Evolutionary conservation across 2,888 invertebrate species (phyloP).

Genomic region (Leptopilina drosophilae): DNA sequence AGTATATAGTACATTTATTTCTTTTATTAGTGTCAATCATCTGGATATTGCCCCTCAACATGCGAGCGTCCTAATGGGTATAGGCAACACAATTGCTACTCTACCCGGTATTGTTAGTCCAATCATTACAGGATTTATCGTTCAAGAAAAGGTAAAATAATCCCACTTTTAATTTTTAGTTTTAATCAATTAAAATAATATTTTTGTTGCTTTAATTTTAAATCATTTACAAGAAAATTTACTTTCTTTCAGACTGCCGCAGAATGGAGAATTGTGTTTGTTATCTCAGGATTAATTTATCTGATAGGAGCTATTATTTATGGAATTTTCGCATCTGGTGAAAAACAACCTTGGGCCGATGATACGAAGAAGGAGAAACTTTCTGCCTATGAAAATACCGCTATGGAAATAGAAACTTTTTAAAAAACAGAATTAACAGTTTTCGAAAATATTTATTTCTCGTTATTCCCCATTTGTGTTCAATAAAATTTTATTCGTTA

Average conservation of each 20-base stretch:
- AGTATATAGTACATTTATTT: background rate
- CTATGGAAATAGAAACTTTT: conserved; percentile 67
- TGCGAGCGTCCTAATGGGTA: conserved; percentile 94
- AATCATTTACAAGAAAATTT: conserved; percentile 8
- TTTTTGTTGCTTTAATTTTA: too few species aligned
- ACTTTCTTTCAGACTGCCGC: conserved; percentile 80
- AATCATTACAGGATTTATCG: conserved; percentile 87
- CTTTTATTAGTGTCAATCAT: conserved; percentile 84
- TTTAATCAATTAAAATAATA: too few species aligned
- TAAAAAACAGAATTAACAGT: conserved; percentile 49
- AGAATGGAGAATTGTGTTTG: conserved; percentile 93
- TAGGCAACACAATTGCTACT: conserved; percentile 94
- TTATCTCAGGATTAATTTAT: conserved; percentile 90
- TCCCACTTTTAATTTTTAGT: too few species aligned
- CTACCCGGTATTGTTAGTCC: conserved; percentile 95
- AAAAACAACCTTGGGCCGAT: conserved; percentile 89
- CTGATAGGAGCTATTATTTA: conserved; percentile 91
- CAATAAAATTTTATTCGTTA: too few species aligned
- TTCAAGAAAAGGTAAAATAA: conserved; percentile 82
- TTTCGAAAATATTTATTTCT: conserved; percentile 21
- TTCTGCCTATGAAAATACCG: conserved; percentile 67
- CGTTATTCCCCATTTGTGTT: too few species aligned
- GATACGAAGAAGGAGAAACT: conserved; percentile 66
- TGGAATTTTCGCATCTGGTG: conserved; percentile 88
- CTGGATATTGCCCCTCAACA: conserved; percentile 94